Percentiles rank a stretch among this genome's conserved stretches.
phyloP scores from a whole-genome alignment of 2,888 invertebrate genomes.

The Ectemnius cavifrons region DNA sequence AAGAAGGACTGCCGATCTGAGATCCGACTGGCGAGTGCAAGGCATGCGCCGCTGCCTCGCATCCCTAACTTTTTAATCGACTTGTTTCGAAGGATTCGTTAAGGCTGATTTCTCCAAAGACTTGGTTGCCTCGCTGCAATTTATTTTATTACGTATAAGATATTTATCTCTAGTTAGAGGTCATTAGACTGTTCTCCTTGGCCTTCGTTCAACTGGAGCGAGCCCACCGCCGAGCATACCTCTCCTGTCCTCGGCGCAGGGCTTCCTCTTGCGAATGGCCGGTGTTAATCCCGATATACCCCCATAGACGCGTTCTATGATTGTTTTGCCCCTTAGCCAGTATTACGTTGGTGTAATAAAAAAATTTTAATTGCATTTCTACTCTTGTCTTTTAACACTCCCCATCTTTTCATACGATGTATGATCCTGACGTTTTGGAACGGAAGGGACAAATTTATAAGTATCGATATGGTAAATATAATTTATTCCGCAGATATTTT shows the following conservation, averaged over 20 bases:
- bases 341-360: conserved; percentile 75
- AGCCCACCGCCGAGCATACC: conserved; percentile 15
- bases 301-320: conserved; percentile 69
- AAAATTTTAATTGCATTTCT: conserved; percentile 57
- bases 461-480: conserved; percentile 71
- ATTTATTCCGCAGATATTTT: conserved; percentile 74
- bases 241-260: conserved; percentile 6
- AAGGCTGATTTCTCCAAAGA: conserved; percentile 65
- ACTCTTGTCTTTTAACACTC: conserved; percentile 9
- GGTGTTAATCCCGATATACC: conserved; percentile 50
- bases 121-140: conserved; percentile 60
- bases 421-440: not conserved
- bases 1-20: not conserved
- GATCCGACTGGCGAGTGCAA: not conserved
- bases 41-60: conserved; percentile 51
- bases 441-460: not conserved
- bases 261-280: conserved; percentile 33
- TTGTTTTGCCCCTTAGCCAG: conserved; percentile 69
- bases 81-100: conserved; percentile 57
- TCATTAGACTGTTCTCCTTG: conserved; percentile 55
- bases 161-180: conserved; percentile 60
- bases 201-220: conserved; percentile 31
- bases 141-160: conserved; percentile 61
- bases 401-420: not conserved
- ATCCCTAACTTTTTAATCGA: conserved; percentile 52